These are phyloP conservation scores for Nerophis ophidion DNA, from an alignment of 2,113 vertebrate species.

Conservation along the genomic window DNA sequence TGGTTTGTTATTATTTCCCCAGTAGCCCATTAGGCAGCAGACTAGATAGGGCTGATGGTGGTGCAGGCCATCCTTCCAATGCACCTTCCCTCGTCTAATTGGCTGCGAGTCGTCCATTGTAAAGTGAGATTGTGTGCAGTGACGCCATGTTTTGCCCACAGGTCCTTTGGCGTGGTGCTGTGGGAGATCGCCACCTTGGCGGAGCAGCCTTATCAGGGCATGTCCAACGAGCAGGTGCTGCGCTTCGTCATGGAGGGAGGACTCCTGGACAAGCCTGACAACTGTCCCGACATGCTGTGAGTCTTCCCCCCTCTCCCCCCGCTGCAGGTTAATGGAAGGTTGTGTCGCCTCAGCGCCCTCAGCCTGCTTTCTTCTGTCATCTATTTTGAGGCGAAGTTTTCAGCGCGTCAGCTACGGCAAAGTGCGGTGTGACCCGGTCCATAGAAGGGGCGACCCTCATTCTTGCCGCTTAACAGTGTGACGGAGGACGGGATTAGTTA, in stretches of 20 bases:
- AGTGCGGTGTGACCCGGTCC: slow-evolving; percentile 60
- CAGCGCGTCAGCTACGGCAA: slow-evolving; percentile 49
- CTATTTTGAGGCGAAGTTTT: slow-evolving; percentile 48
- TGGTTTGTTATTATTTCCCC: no score
- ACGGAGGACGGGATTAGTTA: slow-evolving; percentile 36
- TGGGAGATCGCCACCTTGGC: slow-evolving; percentile 96
- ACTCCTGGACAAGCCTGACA: slow-evolving; percentile 94
- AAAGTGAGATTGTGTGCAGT: background rate
- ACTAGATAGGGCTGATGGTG: background rate
- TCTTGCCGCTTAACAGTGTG: slow-evolving; percentile 38
- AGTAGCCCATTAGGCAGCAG: background rate
- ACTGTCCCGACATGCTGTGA: slow-evolving; percentile 96
- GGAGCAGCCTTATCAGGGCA: slow-evolving; percentile 96
- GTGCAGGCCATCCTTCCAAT: background rate
- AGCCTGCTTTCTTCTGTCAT: slow-evolving; percentile 1
- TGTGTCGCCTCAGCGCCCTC: slow-evolving; percentile 25
- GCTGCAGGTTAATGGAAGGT: slow-evolving; percentile 7
- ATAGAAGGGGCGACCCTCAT: slow-evolving; percentile 67
- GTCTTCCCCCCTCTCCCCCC: slow-evolving; percentile 19
- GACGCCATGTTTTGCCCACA: slow-evolving; percentile 33
- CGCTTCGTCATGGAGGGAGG: slow-evolving; percentile 98
- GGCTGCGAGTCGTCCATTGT: no score
- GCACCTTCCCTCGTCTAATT: background rate
- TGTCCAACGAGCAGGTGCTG: slow-evolving; percentile 98
- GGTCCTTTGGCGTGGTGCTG: slow-evolving; percentile 96